Percentiles rank a stretch among this genome's conserved stretches.
phyloP scores from a whole-genome alignment of 2,797 vertebrate species.

The Syngnathus acus region DNA sequence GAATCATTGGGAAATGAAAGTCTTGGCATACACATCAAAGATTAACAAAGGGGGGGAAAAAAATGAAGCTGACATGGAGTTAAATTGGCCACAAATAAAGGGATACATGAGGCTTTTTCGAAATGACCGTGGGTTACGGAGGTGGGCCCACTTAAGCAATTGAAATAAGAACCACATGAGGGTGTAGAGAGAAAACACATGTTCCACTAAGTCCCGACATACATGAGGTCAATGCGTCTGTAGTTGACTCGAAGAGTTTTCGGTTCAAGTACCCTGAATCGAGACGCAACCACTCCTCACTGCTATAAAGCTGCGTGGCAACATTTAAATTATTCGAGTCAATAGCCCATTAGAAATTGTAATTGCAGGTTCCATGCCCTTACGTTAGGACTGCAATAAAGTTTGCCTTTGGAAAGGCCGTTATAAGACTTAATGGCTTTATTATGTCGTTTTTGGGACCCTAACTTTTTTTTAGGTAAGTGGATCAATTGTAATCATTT shows the following conservation, averaged over 20 bases:
- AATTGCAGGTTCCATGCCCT: conserved; percentile 93
- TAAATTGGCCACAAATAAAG: conserved; percentile 47
- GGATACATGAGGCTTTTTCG: conserved; percentile 29
- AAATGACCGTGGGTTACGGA: conserved; percentile 52
- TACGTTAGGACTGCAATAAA: conserved; percentile 80
- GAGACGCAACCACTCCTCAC: conserved; percentile 70
- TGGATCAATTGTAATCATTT: conserved; percentile 96
- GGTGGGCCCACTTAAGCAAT: conserved; percentile 34
- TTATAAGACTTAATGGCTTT: conserved; percentile 96
- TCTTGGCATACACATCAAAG: conserved; percentile 66
- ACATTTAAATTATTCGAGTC: conserved; percentile 93
- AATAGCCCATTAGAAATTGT: conserved; percentile 97
- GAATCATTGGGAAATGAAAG: conserved; percentile 50
- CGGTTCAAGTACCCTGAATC: conserved; percentile 70
- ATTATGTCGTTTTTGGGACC: conserved; percentile 96
- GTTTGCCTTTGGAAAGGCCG: conserved; percentile 86
- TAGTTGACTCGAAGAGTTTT: conserved; percentile 48
- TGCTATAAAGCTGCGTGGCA: conserved; percentile 78
- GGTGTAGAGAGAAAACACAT: conserved; percentile 30
- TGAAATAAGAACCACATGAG: conserved; percentile 40
- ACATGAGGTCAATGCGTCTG: conserved; percentile 38
- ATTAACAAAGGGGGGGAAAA: conserved; percentile 24
- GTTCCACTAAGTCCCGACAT: conserved; percentile 19
- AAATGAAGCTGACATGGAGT: conserved; percentile 42
- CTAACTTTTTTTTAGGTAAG: conserved; percentile 90